These are phyloP conservation scores for Hesperia comma DNA, from an alignment of 2,888 invertebrate species.

Conservation along the genomic window DNA sequence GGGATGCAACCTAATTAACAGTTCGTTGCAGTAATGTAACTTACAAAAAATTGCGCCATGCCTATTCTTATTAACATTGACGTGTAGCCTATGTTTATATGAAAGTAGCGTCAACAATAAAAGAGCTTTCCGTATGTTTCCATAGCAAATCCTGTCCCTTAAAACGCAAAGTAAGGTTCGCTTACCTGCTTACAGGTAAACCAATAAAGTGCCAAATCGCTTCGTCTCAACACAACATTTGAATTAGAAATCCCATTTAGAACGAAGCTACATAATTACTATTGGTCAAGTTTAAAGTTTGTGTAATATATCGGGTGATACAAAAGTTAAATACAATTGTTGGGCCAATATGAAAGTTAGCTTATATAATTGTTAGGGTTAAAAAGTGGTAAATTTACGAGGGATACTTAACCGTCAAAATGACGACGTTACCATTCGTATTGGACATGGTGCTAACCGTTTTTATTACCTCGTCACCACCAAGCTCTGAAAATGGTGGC, in stretches of 20 bases:
- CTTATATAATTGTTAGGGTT: not conserved
- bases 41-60: too few species aligned
- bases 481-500: too few species aligned
- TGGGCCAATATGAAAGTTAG: not conserved
- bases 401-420: too few species aligned
- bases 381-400: too few species aligned
- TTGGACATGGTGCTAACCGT: too few species aligned
- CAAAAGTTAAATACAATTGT: too few species aligned
- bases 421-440: too few species aligned
- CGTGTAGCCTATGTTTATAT: not conserved
- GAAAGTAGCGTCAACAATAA: not conserved
- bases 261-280: conserved; percentile 16
- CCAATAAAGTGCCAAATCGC: conserved; percentile 30
- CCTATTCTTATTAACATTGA: too few species aligned
- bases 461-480: too few species aligned
- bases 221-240: conserved; percentile 33
- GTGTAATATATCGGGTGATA: too few species aligned
- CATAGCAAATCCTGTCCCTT: conserved; percentile 25
- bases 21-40: too few species aligned
- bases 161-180: conserved; percentile 21
- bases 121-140: conserved; percentile 9
- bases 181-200: conserved; percentile 31
- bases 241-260: conserved; percentile 13
- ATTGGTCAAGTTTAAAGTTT: conserved; percentile 4
- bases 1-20: too few species aligned